phyloP scores from a whole-genome alignment of 2,888 invertebrate species.

The Dolichopus griseipennis region DNA sequence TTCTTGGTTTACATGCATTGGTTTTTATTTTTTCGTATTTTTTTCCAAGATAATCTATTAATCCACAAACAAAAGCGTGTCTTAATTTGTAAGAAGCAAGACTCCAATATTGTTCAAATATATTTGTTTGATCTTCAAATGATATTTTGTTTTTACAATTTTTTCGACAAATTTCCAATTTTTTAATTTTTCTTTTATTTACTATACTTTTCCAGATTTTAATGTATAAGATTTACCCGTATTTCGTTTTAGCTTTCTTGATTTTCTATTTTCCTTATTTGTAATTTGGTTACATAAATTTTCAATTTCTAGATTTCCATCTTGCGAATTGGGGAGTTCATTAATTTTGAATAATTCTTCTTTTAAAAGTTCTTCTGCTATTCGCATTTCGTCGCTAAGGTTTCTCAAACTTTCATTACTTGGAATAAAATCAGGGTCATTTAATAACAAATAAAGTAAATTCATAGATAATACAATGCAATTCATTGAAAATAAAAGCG shows the following conservation, averaged over 20 bases:
- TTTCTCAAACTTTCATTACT: too few species aligned
- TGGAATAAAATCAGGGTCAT: too few species aligned
- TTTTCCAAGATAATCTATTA: slow-evolving; percentile 17
- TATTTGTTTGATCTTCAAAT: background rate
- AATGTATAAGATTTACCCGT: background rate
- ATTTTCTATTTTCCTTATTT: background rate
- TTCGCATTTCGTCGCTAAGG: too few species aligned
- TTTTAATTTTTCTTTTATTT: background rate
- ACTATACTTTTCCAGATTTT: background rate
- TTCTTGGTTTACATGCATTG: slow-evolving; percentile 16
- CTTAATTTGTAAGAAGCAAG: background rate
- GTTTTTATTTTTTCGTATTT: slow-evolving; percentile 17
- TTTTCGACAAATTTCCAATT: background rate
- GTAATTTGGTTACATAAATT: too few species aligned
- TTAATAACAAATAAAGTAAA: too few species aligned
- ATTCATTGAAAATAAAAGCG: too few species aligned
- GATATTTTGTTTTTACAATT: slow-evolving; percentile 8
- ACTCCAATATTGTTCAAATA: slow-evolving; percentile 1
- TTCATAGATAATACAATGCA: too few species aligned
- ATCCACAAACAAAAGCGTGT: slow-evolving; percentile 12
- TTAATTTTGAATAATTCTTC: too few species aligned
- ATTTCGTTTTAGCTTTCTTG: background rate
- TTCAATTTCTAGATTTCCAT: too few species aligned
- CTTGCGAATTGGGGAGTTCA: too few species aligned
- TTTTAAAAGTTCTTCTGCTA: too few species aligned